Conservation (phyloP, 2,888 invertebrate genomes). For the Xylocampa areola region DNA sequence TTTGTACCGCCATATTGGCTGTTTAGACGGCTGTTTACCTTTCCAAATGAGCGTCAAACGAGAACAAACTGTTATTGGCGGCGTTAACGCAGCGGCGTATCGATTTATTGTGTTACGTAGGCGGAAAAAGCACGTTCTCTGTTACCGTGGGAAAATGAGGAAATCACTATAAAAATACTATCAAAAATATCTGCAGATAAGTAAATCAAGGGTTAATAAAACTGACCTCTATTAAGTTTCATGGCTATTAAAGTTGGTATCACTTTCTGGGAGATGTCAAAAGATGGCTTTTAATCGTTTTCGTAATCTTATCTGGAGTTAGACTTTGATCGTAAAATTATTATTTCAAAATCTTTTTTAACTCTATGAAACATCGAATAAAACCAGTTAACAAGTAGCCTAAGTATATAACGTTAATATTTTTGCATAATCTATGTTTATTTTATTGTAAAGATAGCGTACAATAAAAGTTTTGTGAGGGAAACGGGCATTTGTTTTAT, state of each 20-base stretch:
- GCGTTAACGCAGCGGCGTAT: conserved; percentile 77
- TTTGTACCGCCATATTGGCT: conserved; percentile 76
- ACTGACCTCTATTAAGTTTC: conserved; percentile 60
- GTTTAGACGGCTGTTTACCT: conserved; percentile 78
- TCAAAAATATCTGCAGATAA: conserved; percentile 46
- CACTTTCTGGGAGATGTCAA: conserved; percentile 39
- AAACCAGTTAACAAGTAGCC: not conserved
- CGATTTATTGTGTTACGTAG: conserved; percentile 74
- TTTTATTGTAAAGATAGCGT: not conserved
- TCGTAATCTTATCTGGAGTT: conserved; percentile 32
- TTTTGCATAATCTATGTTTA: not conserved
- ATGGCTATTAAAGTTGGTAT: conserved; percentile 42
- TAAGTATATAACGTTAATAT: too few relatives aligned
- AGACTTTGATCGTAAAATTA: conserved; percentile 32
- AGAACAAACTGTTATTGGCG: conserved; percentile 81
- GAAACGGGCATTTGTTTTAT: conserved; percentile 24
- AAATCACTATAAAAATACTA: conserved; percentile 54
- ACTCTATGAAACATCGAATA: conserved; percentile 11
- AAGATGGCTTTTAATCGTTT: conserved; percentile 44
- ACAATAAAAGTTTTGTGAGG: conserved; percentile 7
- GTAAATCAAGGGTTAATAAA: conserved; percentile 56
- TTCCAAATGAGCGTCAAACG: conserved; percentile 81
- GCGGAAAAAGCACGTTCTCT: conserved; percentile 58
- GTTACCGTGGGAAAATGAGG: conserved; percentile 56
- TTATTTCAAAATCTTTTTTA: conserved; percentile 18